Evolutionary conservation across 1,140 invertebrate species (phyloP), one percentile per base, ranked within the genome.

Genomic region (Caenorhabditis remanei): DNA sequence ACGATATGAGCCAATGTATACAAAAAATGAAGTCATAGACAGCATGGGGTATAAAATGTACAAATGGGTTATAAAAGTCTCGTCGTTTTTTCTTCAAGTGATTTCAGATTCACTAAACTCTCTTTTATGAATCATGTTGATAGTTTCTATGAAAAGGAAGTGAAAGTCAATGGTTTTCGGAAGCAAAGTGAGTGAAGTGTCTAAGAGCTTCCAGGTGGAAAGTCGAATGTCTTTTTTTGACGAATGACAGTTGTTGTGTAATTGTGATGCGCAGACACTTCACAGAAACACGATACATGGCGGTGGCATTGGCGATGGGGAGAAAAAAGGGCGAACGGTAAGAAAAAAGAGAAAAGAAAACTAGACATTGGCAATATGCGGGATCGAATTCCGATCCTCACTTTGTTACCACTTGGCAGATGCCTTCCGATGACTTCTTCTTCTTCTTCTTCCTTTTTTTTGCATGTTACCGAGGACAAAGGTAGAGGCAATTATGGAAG

Each of bases 121-220:
- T 32, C 32, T 32, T n/a, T n/a, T 32, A 32, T 32, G 32, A 32
- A 32, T 32, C 1, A 32, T 32, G 32, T 1, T 71, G 67, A 71
- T 71, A 71, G 46, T 79, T 79, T 79, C 46, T 53, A 50, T 24
- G 71, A 79, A 79, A 79, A 40, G n/a, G 65, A 50, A 79, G 67
- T 71, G 67, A 71, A 71, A 71, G 67, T 79, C 46, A 79, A 79
- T 79, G 71, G 71, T 79, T 79, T 79, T 79, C 71, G 71, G 71
- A 79, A 79, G 71, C 40, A 16, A 71, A 46, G 67, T 71, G 67
- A 46, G 14, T 46, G 67, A 71, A 71, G 40, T 48, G 16, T 79
- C 46, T 79, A 32, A 79, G 71, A 79, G 71, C 71, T 79, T 79
- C 67, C 43, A 71, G 67, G 43, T 71, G 67, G 43, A 48, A 71